Evolutionary conservation across 1,140 invertebrate genomes (phyloP).

Genomic region (Eriosoma lanigerum): DNA sequence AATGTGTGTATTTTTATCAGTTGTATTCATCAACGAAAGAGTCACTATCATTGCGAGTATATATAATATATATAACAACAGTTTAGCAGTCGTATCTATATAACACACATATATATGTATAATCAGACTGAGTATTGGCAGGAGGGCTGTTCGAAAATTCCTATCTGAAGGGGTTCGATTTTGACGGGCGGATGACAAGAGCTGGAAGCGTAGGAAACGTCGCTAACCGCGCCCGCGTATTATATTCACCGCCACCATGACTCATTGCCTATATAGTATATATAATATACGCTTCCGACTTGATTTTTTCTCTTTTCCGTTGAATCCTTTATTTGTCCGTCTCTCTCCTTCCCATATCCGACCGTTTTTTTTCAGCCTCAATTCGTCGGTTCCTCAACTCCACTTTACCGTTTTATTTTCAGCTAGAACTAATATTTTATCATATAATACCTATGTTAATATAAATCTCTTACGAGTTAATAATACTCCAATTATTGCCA

Average conservation of each 20-base stretch:
- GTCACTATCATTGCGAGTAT: not conserved
- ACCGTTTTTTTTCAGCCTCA: not conserved
- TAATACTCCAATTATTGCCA: too few species aligned
- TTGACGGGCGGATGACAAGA: constrained; percentile 26
- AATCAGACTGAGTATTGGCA: not conserved
- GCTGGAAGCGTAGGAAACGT: not conserved
- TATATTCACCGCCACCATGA: not conserved
- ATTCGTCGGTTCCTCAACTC: not conserved
- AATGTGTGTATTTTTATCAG: not conserved
- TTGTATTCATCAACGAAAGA: not conserved
- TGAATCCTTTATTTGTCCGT: not conserved
- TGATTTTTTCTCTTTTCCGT: not conserved
- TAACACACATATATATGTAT: not conserved
- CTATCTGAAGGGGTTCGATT: constrained; percentile 30
- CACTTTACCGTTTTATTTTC: too few species aligned
- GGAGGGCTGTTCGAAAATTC: constrained; percentile 26
- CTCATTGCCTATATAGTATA: not conserved
- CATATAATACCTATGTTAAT: too few species aligned
- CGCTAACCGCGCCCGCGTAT: not conserved
- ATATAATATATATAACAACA: not conserved
- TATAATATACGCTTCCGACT: not conserved
- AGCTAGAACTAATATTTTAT: too few species aligned
- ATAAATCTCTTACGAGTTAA: too few species aligned
- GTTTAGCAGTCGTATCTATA: not conserved
- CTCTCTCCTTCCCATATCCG: not conserved